These are phyloP conservation scores for Eudasyphora cyanicolor DNA, from an alignment of 2,888 invertebrate species.

Conservation along the genomic window DNA sequence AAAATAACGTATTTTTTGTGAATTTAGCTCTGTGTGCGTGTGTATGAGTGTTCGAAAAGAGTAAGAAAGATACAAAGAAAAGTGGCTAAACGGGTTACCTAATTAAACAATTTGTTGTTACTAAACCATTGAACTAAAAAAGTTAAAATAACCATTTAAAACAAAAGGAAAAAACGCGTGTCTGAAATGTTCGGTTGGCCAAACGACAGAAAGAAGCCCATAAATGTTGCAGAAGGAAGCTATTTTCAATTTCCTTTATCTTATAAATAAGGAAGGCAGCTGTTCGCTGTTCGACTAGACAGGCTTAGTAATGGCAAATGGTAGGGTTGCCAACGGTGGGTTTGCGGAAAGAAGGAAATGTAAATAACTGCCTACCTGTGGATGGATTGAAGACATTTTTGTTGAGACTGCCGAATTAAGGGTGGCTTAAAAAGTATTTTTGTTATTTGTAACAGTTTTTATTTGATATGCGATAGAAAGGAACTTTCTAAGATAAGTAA, in stretches of 20 bases:
- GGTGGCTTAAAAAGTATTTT: too few species aligned
- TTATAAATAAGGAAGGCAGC: slow-evolving; percentile 40
- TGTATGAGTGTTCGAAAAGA: neutral
- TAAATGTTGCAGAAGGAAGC: slow-evolving; percentile 56
- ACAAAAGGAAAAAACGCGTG: slow-evolving; percentile 30
- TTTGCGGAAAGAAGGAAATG: neutral
- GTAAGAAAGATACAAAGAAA: slow-evolving; percentile 38
- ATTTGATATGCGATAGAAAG: too few species aligned
- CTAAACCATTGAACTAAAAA: slow-evolving; percentile 6
- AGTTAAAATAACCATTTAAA: neutral
- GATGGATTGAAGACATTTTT: too few species aligned
- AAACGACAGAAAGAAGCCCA: slow-evolving; percentile 6
- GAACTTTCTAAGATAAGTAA: too few species aligned
- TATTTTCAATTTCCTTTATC: slow-evolving; percentile 60
- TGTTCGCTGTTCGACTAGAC: slow-evolving; percentile 16
- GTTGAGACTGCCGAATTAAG: too few species aligned
- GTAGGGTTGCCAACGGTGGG: slow-evolving; percentile 8
- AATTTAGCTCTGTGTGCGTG: neutral
- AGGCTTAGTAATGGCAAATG: slow-evolving; percentile 23
- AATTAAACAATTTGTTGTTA: slow-evolving; percentile 21
- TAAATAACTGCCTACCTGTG: too few species aligned
- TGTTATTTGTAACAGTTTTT: too few species aligned
- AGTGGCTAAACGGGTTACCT: slow-evolving; percentile 63
- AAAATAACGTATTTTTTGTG: slow-evolving; percentile 49
- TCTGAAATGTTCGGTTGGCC: too few species aligned